Conservation (phyloP, 2,797 vertebrate genomes). For the Agapornis canus region DNA sequence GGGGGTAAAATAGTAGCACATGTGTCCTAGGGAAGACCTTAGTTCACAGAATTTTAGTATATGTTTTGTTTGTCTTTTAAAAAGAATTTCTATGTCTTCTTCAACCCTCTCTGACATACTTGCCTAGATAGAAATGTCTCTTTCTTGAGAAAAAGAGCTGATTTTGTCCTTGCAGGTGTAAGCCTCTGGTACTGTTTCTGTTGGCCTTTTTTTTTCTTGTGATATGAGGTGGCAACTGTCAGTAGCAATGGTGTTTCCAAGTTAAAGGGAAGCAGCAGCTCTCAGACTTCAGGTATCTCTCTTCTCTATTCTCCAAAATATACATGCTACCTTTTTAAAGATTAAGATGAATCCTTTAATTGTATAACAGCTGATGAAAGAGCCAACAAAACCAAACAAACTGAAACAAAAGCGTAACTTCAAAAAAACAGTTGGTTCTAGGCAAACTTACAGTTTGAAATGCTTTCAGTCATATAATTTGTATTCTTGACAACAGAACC, state of each 20-base stretch:
- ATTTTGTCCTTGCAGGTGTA: neutral
- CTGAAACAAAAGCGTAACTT: neutral
- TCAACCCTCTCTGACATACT: neutral
- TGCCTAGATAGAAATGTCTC: neutral
- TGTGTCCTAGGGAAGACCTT: neutral
- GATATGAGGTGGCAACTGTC: neutral
- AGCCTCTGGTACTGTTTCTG: neutral
- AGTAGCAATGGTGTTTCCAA: neutral
- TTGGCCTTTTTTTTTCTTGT: neutral
- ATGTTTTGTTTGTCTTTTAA: neutral
- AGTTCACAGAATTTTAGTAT: neutral
- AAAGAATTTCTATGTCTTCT: neutral
- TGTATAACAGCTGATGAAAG: neutral
- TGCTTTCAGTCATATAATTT: neutral
- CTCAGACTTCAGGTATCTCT: neutral
- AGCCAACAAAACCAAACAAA: neutral
- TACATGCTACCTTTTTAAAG: neutral
- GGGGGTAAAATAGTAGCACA: fast-evolving
- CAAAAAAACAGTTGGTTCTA: neutral
- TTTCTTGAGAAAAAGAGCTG: neutral
- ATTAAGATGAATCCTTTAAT: neutral
- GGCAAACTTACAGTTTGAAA: neutral
- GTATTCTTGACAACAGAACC: neutral
- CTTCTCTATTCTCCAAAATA: neutral
- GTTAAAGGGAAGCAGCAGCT: neutral